Evolutionary conservation across 2,888 invertebrate genomes (phyloP).

Genomic region (Athalia rosae): DNA sequence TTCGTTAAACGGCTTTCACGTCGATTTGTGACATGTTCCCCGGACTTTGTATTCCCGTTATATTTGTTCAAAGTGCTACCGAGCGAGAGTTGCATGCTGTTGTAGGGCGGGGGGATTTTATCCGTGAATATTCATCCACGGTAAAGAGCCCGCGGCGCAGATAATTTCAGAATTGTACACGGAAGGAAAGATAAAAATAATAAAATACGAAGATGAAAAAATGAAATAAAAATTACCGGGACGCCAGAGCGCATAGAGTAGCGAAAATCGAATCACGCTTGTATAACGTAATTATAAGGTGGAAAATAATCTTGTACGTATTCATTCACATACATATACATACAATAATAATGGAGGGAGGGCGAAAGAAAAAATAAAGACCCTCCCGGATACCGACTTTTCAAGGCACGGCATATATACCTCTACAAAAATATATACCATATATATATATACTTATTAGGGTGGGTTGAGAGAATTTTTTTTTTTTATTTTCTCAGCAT

Average conservation of each 20-base stretch:
- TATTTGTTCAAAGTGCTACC: neutral
- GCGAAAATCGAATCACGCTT: conserved; percentile 25
- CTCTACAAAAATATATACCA: too few species aligned
- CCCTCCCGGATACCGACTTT: conserved; percentile 18
- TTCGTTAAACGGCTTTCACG: conserved; percentile 12
- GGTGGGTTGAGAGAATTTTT: too few species aligned
- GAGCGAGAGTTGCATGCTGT: too few species aligned
- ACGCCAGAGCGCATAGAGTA: neutral
- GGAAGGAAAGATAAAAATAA: neutral
- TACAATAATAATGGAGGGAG: neutral
- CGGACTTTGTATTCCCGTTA: conserved; percentile 9
- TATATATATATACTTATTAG: too few species aligned
- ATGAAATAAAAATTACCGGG: neutral
- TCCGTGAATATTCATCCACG: conserved; percentile 19
- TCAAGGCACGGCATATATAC: neutral
- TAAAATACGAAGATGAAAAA: neutral
- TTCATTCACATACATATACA: neutral
- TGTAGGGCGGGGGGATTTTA: conserved; percentile 19
- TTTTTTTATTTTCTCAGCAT: too few species aligned
- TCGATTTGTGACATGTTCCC: conserved; percentile 14
- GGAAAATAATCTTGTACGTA: conserved; percentile 33
- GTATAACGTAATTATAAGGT: conserved; percentile 17
- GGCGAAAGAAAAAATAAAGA: conserved; percentile 1
- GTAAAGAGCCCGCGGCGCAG: neutral
- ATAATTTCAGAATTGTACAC: conserved; percentile 6